These are phyloP conservation scores for Monopis laevigella DNA, from an alignment of 2,888 invertebrate genomes.

Conservation along the genomic window DNA sequence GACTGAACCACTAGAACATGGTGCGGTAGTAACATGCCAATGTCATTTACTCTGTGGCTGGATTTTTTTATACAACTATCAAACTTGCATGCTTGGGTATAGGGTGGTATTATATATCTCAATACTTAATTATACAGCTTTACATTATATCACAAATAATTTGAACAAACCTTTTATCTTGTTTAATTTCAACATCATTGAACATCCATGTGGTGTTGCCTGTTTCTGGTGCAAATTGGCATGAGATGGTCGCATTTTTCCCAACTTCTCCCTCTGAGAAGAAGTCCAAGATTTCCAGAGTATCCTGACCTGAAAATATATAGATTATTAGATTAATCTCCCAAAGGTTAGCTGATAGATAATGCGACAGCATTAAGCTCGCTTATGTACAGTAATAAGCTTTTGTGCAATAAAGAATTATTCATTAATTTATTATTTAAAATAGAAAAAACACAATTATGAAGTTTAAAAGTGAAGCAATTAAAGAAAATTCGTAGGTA, in stretches of 20 bases:
- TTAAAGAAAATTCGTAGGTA: too few relatives aligned
- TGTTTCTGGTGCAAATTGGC: slow-evolving; percentile 33
- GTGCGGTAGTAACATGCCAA: too few relatives aligned
- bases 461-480: too few relatives aligned
- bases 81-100: neutral
- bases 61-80: neutral
- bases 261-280: slow-evolving; percentile 33
- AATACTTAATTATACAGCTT: neutral
- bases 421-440: too few relatives aligned
- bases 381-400: too few relatives aligned
- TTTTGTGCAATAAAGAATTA: too few relatives aligned
- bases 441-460: too few relatives aligned
- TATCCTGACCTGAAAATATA: slow-evolving; percentile 26
- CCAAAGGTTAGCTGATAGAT: too few relatives aligned
- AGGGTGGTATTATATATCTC: neutral
- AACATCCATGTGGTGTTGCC: slow-evolving; percentile 38
- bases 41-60: too few relatives aligned
- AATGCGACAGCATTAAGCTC: too few relatives aligned
- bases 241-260: slow-evolving; percentile 31
- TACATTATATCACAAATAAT: neutral
- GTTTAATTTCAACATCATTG: slow-evolving; percentile 27
- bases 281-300: slow-evolving; percentile 26
- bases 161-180: slow-evolving; percentile 28
- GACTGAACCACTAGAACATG: too few relatives aligned
- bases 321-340: too few relatives aligned